Conservation (phyloP, 1,140 invertebrate species). For the Drosophila sucinea region DNA sequence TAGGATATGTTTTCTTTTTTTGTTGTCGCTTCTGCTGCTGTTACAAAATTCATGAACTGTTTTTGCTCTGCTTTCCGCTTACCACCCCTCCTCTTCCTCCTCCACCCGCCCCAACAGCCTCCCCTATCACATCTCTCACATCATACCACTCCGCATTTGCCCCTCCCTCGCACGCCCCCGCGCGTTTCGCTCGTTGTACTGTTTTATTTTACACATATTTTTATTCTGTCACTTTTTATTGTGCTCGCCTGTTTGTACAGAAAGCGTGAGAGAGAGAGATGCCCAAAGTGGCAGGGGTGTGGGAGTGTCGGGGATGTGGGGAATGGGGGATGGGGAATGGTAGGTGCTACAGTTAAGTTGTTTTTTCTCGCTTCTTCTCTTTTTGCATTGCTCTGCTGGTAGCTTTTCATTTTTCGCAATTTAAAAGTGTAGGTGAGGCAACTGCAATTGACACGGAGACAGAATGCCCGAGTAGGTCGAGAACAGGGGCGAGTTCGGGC, state of each 20-base stretch:
- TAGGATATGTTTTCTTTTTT: slow-evolving; percentile 27
- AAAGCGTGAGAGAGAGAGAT: background rate
- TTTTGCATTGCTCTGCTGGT: slow-evolving; percentile 61
- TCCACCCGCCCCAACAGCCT: background rate
- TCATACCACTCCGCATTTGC: too few relatives aligned
- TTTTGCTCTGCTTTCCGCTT: slow-evolving; percentile 46
- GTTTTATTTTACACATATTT: slow-evolving; percentile 80
- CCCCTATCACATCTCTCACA: slow-evolving; percentile 15
- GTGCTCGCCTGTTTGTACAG: slow-evolving; percentile 54
- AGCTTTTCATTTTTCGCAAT: slow-evolving; percentile 76
- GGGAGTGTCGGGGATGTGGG: background rate
- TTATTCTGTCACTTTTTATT: slow-evolving; percentile 79
- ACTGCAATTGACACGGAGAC: slow-evolving; percentile 76
- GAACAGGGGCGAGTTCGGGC: slow-evolving; percentile 9
- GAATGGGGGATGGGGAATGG: background rate
- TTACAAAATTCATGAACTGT: slow-evolving; percentile 79
- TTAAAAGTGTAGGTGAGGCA: slow-evolving; percentile 74
- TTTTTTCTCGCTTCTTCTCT: slow-evolving; percentile 41
- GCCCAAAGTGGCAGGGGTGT: background rate
- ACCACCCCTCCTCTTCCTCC: background rate
- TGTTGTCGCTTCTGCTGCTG: slow-evolving; percentile 72
- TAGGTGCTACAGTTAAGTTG: slow-evolving; percentile 61
- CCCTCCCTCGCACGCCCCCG: slow-evolving; percentile 1
- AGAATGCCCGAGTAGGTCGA: slow-evolving; percentile 46
- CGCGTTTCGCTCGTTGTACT: slow-evolving; percentile 38